Base-by-base conservation (phyloP, 2,888 invertebrate species). In the Lasioglossum lativentre region DNA sequence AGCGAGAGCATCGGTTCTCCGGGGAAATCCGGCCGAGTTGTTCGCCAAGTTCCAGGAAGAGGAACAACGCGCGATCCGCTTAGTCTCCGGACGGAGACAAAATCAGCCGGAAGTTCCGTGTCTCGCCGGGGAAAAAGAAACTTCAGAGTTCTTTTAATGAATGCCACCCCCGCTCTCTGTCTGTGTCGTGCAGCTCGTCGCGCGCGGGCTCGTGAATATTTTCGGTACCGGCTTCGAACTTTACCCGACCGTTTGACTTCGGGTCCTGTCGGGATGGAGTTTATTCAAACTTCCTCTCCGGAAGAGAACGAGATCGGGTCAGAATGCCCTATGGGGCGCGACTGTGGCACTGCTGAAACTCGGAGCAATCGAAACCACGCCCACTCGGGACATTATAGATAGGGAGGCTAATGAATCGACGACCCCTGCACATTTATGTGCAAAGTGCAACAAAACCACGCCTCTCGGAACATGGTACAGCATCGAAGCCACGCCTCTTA, bases 11-110 rank as follows among this genome's bases (percentile, higher is more conserved):
- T 42, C 68, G 72, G 73, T 84, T 14, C 80, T 70, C 79, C 40
- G 19, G 81, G 83, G 80, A 85, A 85, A 89, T 89, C 16, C 47
- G 75, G 42, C 52, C 14, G 47, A 82, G 63, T 73, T 71, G 19
- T 19, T 52, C 4, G n/a, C 8, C 5, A 68, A 80, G 42, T 76
- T 80, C 23, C 72, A 47, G 47, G 56, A 70, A 38, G 73, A 34
- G 73, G 74, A 70, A 74, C 47, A 82, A 40, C 66, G 19, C 42
- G 40, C 27, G 68, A n/a, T 68, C 63, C 23, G 23, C 72, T 73
- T 73, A n/a, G 30, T 19, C 42, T 56, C 16, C 38, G 34, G 10
- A 23, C 38, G 30, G 42, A 16, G 80, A 73, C 68, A n/a, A 76
- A 83, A 75, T n/a, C 38, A 73, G 52, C 34, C 59, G 68, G 27